Conservation (phyloP, 2,113 vertebrate genomes). For the Typhlomys cinereus region DNA sequence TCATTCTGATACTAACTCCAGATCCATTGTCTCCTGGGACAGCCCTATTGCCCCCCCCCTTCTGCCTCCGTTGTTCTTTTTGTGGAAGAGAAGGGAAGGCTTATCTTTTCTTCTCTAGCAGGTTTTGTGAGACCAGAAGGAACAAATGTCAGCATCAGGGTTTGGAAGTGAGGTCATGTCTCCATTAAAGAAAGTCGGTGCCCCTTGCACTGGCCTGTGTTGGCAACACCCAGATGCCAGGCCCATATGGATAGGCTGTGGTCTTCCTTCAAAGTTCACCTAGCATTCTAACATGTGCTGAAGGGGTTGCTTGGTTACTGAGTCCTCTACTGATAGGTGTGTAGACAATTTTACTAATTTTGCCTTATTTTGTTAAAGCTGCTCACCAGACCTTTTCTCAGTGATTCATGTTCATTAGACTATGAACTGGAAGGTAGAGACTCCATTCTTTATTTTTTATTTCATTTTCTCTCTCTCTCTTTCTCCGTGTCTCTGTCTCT, state of each 20-base stretch:
- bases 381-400: not conserved
- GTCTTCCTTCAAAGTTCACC: no score
- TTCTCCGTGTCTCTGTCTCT: no score
- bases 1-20: not conserved
- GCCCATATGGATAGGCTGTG: no score
- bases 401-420: not conserved
- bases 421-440: not conserved
- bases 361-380: not conserved
- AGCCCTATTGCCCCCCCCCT: accelerated
- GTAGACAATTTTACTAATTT: not conserved
- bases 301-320: not conserved
- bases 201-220: no score
- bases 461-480: no score
- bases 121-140: not conserved
- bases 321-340: accelerated
- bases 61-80: accelerated
- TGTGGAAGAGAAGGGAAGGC: not conserved
- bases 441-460: no score
- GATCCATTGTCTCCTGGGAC: no score
- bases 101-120: accelerated
- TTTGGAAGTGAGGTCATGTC: no score
- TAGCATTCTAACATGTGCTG: no score
- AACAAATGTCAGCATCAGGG: accelerated
- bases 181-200: no score
- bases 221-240: no score